Evolutionary conservation across 2,797 vertebrate genomes (phyloP).

Genomic region (Brachyalestes nurse): DNA sequence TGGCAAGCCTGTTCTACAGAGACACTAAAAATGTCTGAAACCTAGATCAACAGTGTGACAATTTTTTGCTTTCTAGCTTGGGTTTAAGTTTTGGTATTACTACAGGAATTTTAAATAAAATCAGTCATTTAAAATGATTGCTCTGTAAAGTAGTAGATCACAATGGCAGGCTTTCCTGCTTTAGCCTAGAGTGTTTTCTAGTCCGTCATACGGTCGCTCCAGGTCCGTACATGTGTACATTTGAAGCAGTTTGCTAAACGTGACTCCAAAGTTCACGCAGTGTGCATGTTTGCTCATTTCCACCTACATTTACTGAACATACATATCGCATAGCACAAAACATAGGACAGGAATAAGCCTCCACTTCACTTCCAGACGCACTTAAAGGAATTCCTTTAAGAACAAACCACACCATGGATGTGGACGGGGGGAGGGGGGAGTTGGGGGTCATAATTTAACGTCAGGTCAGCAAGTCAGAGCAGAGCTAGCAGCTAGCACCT

Average conservation of each 20-base stretch:
- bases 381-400: not conserved
- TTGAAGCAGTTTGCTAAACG: constrained; percentile 22
- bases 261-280: constrained; percentile 64
- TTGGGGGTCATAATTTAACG: too few relatives aligned
- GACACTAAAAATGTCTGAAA: not conserved
- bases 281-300: constrained; percentile 58
- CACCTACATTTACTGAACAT: constrained; percentile 62
- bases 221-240: constrained; percentile 32
- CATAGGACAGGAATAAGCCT: not conserved
- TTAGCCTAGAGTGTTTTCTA: not conserved
- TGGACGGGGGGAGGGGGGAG: not conserved
- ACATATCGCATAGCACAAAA: constrained; percentile 36
- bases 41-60: not conserved
- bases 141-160: not conserved
- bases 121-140: too few relatives aligned
- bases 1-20: not conserved
- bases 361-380: not conserved
- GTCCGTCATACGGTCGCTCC: not conserved
- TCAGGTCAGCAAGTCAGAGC: not conserved
- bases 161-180: not conserved
- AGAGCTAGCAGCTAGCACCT: not conserved
- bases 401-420: not conserved
- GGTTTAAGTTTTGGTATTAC: not conserved
- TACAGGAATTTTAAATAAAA: too few relatives aligned
- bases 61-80: not conserved